Conservation (phyloP, 2,113 vertebrate species). For the Callospermophilus lateralis region DNA sequence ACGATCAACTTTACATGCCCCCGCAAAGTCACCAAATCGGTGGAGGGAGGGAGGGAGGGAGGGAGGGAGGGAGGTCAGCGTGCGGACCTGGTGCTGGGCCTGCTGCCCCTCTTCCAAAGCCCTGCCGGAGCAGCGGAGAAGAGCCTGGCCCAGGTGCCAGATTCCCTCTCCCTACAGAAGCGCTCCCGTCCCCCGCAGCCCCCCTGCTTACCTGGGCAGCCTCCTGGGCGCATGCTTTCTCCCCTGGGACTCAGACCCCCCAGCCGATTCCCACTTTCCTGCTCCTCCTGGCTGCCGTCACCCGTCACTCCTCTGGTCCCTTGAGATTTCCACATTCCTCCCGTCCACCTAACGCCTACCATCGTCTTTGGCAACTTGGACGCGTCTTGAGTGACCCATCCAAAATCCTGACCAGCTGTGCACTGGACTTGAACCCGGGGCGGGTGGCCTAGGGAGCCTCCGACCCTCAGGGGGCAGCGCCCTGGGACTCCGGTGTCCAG, state of each 20-base stretch:
- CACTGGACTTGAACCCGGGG: background rate
- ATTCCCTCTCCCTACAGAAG: background rate
- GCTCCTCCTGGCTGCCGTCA: background rate
- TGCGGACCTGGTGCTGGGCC: background rate
- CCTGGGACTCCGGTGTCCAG: no score
- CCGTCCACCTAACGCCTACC: background rate
- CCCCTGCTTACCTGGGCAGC: background rate
- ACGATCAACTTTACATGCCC: background rate
- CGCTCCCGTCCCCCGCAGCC: background rate
- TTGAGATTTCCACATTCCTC: conserved; percentile 16
- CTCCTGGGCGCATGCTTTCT: background rate
- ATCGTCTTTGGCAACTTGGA: background rate
- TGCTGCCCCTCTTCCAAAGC: background rate
- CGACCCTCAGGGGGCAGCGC: background rate
- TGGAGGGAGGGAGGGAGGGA: background rate
- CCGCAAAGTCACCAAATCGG: background rate
- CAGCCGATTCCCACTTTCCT: background rate
- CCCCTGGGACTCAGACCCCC: background rate
- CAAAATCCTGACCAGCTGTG: background rate
- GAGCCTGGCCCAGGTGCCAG: background rate
- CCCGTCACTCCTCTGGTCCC: background rate
- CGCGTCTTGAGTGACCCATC: background rate
- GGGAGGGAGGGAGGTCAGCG: no score
- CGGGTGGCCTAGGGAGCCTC: background rate
- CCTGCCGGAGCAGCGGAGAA: no score